Percentiles rank a stretch among this genome's conserved stretches.
These are phyloP conservation scores for Falcunculus frontatus DNA, from an alignment of 2,113 vertebrate species.

Conservation along the genomic window DNA sequence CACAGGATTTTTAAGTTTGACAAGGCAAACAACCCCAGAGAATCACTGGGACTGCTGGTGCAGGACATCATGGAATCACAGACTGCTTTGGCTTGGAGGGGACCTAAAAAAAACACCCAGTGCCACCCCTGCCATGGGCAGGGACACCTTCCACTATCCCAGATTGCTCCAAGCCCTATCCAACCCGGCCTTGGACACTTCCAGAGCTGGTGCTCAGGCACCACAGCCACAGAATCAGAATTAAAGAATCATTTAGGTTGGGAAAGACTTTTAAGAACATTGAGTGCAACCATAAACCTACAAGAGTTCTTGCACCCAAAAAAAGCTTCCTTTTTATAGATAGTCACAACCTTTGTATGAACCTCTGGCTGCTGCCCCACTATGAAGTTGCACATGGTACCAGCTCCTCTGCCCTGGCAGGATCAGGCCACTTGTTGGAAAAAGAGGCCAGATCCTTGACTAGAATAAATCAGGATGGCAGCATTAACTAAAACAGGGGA, in stretches of 20 bases:
- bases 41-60: background rate
- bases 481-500: background rate
- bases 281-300: rapidly evolving
- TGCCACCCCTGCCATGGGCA: background rate
- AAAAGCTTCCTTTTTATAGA: background rate
- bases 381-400: background rate
- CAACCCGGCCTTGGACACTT: background rate
- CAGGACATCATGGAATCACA: background rate
- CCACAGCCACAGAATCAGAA: background rate
- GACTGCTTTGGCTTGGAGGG: background rate
- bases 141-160: background rate
- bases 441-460: background rate
- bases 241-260: background rate
- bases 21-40: background rate
- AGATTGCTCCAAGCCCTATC: background rate
- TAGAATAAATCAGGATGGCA: background rate
- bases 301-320: background rate
- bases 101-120: background rate
- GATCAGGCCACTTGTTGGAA: background rate
- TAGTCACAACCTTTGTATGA: background rate
- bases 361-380: background rate
- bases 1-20: background rate
- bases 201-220: background rate
- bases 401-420: background rate
- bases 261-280: background rate